Evolutionary conservation across 1,140 invertebrate species (phyloP).

Genomic region (Brachystomella parvula): DNA sequence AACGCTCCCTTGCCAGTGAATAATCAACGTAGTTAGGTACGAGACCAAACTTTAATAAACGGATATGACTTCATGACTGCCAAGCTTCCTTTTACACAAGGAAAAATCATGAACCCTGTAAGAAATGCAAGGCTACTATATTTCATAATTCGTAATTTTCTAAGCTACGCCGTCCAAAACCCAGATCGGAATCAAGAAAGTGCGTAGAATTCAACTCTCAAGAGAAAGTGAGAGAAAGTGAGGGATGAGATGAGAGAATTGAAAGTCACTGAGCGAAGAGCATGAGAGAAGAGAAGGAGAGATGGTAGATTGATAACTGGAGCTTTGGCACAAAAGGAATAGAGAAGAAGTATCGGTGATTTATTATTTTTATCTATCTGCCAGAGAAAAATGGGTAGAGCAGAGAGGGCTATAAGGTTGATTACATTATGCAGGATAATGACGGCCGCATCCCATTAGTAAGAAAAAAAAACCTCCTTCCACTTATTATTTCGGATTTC

Average conservation of each 20-base stretch:
- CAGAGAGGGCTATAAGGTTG: too few relatives aligned
- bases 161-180: too few relatives aligned
- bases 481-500: conserved; percentile 37
- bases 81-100: too few relatives aligned
- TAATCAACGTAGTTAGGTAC: too few relatives aligned
- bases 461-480: too few relatives aligned
- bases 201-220: background rate
- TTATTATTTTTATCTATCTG: conserved; percentile 40
- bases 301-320: conserved; percentile 28
- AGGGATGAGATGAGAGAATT: background rate
- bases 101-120: too few relatives aligned
- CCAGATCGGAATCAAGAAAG: too few relatives aligned
- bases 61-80: too few relatives aligned
- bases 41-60: too few relatives aligned
- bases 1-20: too few relatives aligned
- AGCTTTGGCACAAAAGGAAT: conserved; percentile 27
- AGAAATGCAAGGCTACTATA: too few relatives aligned
- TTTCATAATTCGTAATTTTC: too few relatives aligned
- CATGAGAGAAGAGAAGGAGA: conserved; percentile 28
- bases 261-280: conserved; percentile 12
- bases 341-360: conserved; percentile 38
- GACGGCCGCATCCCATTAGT: conserved; percentile 39
- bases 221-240: background rate
- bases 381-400: conserved; percentile 35
- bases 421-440: conserved; percentile 39